phyloP scores from a whole-genome alignment of 2,113 vertebrate species.

The Gopherus flavomarginatus region DNA sequence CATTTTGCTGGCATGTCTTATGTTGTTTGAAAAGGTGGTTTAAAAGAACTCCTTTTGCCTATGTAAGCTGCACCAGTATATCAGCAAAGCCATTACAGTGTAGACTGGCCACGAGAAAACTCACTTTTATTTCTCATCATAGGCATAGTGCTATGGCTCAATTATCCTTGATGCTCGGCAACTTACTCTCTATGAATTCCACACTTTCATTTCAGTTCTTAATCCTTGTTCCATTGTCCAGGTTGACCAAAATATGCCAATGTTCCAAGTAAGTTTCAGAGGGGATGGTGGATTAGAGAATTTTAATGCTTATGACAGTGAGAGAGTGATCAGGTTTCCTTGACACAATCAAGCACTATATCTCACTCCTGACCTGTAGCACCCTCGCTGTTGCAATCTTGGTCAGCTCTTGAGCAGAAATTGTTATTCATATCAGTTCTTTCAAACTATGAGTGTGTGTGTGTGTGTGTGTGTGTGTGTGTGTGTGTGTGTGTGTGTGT shows the following conservation, averaged over 20 bases:
- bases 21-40: too few species aligned
- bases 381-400: too few species aligned
- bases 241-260: neutral
- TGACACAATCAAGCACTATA: neutral
- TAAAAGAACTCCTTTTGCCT: too few species aligned
- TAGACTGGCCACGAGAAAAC: neutral
- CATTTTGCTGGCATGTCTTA: too few species aligned
- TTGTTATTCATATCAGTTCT: neutral
- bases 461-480: too few species aligned
- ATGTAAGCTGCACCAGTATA: too few species aligned
- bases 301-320: neutral
- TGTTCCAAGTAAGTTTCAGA: neutral
- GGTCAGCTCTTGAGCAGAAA: neutral
- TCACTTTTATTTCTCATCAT: accelerated
- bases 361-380: neutral
- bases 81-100: too few species aligned
- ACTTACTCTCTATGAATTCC: neutral
- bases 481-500: too few species aligned
- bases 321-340: neutral
- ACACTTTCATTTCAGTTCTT: neutral
- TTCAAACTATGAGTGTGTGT: neutral
- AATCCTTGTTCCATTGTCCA: neutral
- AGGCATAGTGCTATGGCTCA: neutral
- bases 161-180: neutral
- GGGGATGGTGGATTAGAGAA: neutral